Evolutionary conservation across 92 coral and sea anemone species (phyloP).

Genomic region (Virgularia gustaviana): DNA sequence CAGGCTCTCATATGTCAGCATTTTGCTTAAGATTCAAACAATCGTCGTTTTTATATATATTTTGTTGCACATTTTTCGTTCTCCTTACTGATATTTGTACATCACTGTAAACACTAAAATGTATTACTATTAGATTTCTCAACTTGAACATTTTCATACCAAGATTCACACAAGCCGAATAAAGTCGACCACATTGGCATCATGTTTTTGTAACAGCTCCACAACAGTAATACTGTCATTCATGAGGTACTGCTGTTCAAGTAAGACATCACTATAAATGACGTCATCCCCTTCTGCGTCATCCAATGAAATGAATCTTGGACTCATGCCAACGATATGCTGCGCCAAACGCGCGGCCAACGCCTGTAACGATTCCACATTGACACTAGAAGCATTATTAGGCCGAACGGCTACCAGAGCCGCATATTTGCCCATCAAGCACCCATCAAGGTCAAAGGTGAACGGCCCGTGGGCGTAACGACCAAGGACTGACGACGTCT

Average conservation of each 20-base stretch:
- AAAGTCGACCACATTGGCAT: conserved; percentile 74
- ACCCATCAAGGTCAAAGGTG: conserved; percentile 45
- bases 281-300: conserved; percentile 24
- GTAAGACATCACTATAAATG: conserved; percentile 47
- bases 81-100: no score
- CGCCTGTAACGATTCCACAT: conserved; percentile 11
- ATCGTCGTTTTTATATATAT: no score
- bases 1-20: no score
- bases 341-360: conserved; percentile 71
- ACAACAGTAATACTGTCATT: conserved; percentile 65
- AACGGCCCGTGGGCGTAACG: conserved; percentile 83
- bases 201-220: conserved; percentile 61
- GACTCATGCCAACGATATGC: conserved; percentile 95
- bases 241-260: conserved; percentile 81
- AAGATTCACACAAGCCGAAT: conserved; percentile 87
- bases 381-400: not conserved
- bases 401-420: conserved; percentile 71
- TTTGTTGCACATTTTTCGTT: no score
- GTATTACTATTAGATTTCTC: no score
- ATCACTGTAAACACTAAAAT: no score
- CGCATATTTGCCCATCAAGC: conserved; percentile 86
- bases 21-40: no score
- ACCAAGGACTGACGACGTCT: conserved; percentile 67
- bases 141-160: no score
- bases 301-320: conserved; percentile 54